Conservation (phyloP, 2,888 invertebrate genomes). For the Ophraella communa region DNA sequence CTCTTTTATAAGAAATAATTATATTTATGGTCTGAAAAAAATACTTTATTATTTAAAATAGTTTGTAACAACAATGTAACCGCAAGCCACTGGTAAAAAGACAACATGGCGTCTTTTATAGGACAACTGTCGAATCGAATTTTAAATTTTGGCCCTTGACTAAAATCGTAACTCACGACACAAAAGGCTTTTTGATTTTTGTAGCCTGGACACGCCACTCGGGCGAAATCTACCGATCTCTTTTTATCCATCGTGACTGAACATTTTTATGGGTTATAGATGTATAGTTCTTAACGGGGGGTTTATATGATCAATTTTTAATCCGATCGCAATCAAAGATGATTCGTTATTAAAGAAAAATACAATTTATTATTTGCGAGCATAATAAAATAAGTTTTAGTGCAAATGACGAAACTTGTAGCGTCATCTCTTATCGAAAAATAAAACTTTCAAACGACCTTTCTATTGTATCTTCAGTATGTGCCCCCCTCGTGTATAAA, state of each 20-base stretch:
- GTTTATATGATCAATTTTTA: constrained; percentile 5
- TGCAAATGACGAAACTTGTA: not conserved
- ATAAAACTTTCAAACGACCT: too few species aligned
- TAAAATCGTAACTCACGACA: not conserved
- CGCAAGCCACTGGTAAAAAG: too few species aligned
- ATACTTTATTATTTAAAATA: too few species aligned
- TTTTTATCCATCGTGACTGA: constrained; percentile 3
- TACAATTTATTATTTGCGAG: not conserved
- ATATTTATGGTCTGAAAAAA: too few species aligned
- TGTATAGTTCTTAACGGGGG: not conserved
- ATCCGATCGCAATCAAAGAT: constrained; percentile 2
- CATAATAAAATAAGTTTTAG: not conserved
- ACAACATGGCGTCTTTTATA: too few species aligned
- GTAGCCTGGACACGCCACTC: not conserved
- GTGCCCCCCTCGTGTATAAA: not conserved
- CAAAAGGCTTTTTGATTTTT: not conserved
- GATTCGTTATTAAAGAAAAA: too few species aligned
- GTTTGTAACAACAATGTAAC: too few species aligned
- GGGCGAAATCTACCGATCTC: not conserved
- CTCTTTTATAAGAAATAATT: too few species aligned
- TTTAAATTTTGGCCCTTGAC: not conserved
- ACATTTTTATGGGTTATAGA: not conserved
- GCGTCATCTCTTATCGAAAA: too few species aligned
- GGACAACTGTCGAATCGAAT: too few species aligned
- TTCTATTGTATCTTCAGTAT: not conserved